Evolutionary conservation across 2,113 vertebrate species (phyloP), one percentile per base, ranked within the genome.

Genomic region (Hyperopisus bebe): DNA sequence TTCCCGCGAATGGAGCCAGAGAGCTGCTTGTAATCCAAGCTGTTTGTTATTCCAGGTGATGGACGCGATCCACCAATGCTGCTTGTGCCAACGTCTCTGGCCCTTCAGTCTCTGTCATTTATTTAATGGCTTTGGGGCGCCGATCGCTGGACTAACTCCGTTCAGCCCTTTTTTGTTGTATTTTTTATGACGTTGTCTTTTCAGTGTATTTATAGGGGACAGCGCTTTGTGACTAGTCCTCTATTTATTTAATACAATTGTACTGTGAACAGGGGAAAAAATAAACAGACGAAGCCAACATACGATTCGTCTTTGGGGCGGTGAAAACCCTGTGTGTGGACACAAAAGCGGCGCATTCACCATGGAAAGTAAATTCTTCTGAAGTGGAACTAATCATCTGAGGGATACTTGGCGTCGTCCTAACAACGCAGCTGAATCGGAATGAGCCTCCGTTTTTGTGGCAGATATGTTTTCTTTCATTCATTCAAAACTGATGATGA

Each of bases 351-450:
- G 95, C 96, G 95, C 94, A 97, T 98, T 97, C 97, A 97, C 96
- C 93, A 96, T 95, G 95, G 97, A 98, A 98, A 98, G 97, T 98
- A 98, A 98, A 98, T 98, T 98, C 97, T 97, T 99, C 97, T 97
- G 97, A 98, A 98, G 98, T 98, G 98, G 98, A 99, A 99, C 98
- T 97, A 99, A 99, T 99, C 97, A 97, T 98, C 98, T 97, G 97
- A 98, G 97, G 98, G 97, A 98, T 99, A 97, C 97, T 98, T 99
- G 96, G 97, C 97, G 98, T 99, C 98, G 98, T 98, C 98, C 97
- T 98, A 99, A 99, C 98, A 98, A 99, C 98, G 96, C 96, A 94
- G 96, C 95, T 98, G 97, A 98, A 98, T 98, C 96, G 97, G 96
- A 95, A 97, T 97, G 96, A 96, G 96, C 96, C 96, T 94, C 90